phyloP scores from a whole-genome alignment of 2,888 invertebrate genomes.

The Dicyrtoma fusca region DNA sequence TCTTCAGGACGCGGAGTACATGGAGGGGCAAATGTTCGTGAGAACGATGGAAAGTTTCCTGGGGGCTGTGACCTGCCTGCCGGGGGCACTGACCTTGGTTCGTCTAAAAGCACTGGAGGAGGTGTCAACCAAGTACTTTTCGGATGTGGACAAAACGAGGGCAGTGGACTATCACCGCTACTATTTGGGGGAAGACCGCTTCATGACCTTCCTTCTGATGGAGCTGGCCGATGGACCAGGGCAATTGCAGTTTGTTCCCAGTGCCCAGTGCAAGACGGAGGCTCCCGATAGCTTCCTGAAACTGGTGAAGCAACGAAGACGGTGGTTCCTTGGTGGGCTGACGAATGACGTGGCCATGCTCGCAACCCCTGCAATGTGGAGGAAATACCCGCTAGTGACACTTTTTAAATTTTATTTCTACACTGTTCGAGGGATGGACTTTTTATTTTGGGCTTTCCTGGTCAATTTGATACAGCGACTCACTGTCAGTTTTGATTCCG shows the following conservation, averaged over 20 bases:
- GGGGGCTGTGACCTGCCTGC: slow-evolving; percentile 43
- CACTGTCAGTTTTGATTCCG: too few relatives aligned
- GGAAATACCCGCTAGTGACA: slow-evolving; percentile 35
- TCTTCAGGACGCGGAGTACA: slow-evolving; percentile 43
- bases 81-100: slow-evolving; percentile 41
- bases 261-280: slow-evolving; percentile 41
- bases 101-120: slow-evolving; percentile 38
- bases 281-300: slow-evolving; percentile 43
- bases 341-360: slow-evolving; percentile 42
- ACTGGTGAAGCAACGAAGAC: slow-evolving; percentile 42
- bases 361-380: slow-evolving; percentile 38
- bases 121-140: slow-evolving; percentile 42
- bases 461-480: slow-evolving; percentile 9
- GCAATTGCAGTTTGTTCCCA: slow-evolving; percentile 36
- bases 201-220: slow-evolving; percentile 43
- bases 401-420: slow-evolving; percentile 40
- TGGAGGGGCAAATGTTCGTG: slow-evolving; percentile 43
- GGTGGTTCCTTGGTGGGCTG: slow-evolving; percentile 44
- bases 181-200: slow-evolving; percentile 45
- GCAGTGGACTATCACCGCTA: slow-evolving; percentile 34
- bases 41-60: slow-evolving; percentile 39
- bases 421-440: slow-evolving; percentile 35
- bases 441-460: slow-evolving; percentile 36
- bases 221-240: slow-evolving; percentile 24
- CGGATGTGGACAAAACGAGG: slow-evolving; percentile 28